Evolutionary conservation across 1,140 invertebrate species (phyloP).

Genomic region (Leptopilina boulardi): DNA sequence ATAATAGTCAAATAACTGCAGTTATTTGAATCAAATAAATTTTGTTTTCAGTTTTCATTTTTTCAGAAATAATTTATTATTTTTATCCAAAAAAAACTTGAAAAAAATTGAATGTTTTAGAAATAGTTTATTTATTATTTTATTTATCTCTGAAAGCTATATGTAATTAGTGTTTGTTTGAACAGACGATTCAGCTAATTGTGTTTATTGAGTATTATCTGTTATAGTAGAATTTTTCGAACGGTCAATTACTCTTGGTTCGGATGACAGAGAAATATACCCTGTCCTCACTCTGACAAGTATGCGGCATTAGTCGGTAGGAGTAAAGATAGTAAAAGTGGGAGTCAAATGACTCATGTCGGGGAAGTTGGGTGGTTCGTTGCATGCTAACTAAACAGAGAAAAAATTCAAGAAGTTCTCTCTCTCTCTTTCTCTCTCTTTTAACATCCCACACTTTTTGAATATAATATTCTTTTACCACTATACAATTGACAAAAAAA

Average conservation of each 20-base stretch:
- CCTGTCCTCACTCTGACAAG: constrained; percentile 42
- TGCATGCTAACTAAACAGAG: constrained; percentile 49
- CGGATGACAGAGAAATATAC: constrained; percentile 45
- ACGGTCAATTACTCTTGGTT: constrained; percentile 51
- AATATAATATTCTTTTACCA: not conserved
- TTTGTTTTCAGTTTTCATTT: too few relatives aligned
- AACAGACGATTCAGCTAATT: not conserved
- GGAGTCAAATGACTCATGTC: constrained; percentile 56
- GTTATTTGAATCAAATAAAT: too few relatives aligned
- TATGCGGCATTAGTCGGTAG: constrained; percentile 43
- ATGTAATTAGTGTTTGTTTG: not conserved
- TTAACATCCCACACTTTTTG: constrained; percentile 20
- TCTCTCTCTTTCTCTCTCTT: too few relatives aligned
- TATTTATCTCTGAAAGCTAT: too few relatives aligned
- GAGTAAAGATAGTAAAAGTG: constrained; percentile 50
- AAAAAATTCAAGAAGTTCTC: constrained; percentile 39
- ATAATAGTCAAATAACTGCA: too few relatives aligned
- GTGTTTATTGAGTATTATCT: constrained; percentile 25
- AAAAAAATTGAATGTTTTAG: too few relatives aligned
- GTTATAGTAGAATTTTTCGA: constrained; percentile 35
- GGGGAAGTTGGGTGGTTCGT: constrained; percentile 42
- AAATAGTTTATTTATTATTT: too few relatives aligned
- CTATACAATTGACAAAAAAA: not conserved
- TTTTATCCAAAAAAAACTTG: too few relatives aligned
- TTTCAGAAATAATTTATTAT: too few relatives aligned